Conservation (phyloP, 2,113 vertebrate species). For the Bufo gargarizans region DNA sequence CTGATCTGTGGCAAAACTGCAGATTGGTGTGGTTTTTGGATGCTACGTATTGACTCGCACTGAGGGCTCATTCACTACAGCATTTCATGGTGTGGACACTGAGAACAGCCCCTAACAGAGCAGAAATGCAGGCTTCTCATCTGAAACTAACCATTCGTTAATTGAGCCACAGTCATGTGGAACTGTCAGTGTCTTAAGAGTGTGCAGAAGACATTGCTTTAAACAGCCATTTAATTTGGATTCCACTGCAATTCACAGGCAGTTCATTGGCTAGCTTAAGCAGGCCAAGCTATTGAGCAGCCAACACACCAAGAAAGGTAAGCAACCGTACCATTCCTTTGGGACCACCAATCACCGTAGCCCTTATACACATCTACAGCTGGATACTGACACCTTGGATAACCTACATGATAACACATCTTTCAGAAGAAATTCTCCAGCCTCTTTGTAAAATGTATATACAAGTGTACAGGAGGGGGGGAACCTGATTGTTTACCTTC, state of each 20-base stretch:
- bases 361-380: conserved; percentile 77
- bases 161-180: background rate
- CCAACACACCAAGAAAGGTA: conserved; percentile 56
- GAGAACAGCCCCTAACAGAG: background rate
- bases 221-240: conserved; percentile 5
- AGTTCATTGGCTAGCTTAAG: conserved; percentile 53
- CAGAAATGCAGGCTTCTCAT: conserved; percentile 12
- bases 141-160: background rate
- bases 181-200: background rate
- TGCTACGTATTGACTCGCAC: background rate
- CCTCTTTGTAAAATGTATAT: background rate
- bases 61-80: background rate
- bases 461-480: background rate
- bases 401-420: conserved; percentile 78
- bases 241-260: conserved; percentile 51
- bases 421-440: conserved; percentile 44
- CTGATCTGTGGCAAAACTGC: too few relatives aligned
- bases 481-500: too few relatives aligned
- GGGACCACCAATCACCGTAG: conserved; percentile 75
- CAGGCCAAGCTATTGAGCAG: conserved; percentile 56
- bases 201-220: conserved; percentile 23
- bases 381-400: conserved; percentile 75
- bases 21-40: too few relatives aligned
- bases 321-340: conserved; percentile 74
- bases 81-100: background rate